phyloP scores from a whole-genome alignment of 1,140 invertebrate species.

The Eueides isabella region DNA sequence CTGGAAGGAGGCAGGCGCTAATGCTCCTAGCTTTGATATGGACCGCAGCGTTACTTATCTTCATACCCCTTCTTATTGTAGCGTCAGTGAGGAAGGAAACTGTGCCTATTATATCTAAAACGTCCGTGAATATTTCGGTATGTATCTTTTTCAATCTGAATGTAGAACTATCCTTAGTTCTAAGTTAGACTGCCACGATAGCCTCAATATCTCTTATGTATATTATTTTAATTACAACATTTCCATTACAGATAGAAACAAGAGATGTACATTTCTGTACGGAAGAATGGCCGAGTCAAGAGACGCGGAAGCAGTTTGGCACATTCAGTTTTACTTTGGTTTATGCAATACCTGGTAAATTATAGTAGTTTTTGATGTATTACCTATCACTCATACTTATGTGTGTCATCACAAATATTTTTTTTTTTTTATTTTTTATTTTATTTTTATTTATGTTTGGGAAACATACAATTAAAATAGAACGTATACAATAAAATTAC shows the following conservation, averaged over 20 bases:
- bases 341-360: slow-evolving; percentile 87
- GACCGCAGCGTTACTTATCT: slow-evolving; percentile 85
- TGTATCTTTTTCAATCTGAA: slow-evolving; percentile 30
- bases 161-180: too few relatives aligned
- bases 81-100: slow-evolving; percentile 69
- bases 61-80: slow-evolving; percentile 85
- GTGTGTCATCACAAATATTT: too few relatives aligned
- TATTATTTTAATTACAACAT: not conserved
- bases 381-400: too few relatives aligned
- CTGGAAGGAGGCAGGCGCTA: slow-evolving; percentile 84
- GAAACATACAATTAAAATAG: too few relatives aligned
- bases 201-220: not conserved
- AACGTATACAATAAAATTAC: too few relatives aligned
- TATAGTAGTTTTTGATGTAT: too few relatives aligned
- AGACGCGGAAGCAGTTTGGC: slow-evolving; percentile 83
- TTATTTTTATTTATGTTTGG: too few relatives aligned
- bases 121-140: slow-evolving; percentile 65
- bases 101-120: slow-evolving; percentile 67
- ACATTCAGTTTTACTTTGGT: slow-evolving; percentile 87
- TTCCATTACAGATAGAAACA: slow-evolving; percentile 69
- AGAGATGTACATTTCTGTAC: slow-evolving; percentile 83
- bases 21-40: slow-evolving; percentile 86
- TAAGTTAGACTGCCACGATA: too few relatives aligned
- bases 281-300: slow-evolving; percentile 81
- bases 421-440: too few relatives aligned